A percentile compares a stretch with the other conserved stretches of the same genome.
Conservation (phyloP, 2,797 vertebrate genomes). For the Hypotaenidia philippensis region DNA sequence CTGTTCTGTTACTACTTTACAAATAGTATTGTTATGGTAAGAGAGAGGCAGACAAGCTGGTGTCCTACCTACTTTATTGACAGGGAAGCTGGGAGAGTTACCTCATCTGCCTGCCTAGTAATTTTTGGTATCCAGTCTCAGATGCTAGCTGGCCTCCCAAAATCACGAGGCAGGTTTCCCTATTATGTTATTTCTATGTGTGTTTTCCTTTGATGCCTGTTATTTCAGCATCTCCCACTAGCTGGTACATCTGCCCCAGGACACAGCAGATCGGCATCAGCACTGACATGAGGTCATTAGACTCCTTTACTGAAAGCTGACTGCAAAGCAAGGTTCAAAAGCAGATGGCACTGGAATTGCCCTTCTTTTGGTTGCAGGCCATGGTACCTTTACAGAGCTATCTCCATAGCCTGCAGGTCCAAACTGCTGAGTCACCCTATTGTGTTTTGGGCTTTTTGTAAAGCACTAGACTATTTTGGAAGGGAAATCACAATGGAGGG, state of each 20-base stretch:
- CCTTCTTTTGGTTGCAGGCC: not conserved
- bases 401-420: not conserved
- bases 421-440: constrained; percentile 55
- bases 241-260: not conserved
- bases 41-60: not conserved
- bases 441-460: constrained; percentile 55
- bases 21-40: not conserved
- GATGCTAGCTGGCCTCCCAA: not conserved
- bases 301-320: not conserved
- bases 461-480: not conserved
- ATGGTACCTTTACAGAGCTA: not conserved
- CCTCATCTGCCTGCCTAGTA: not conserved
- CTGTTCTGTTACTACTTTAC: not conserved
- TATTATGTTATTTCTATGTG: not conserved
- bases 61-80: not conserved
- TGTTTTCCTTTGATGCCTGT: not conserved
- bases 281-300: not conserved
- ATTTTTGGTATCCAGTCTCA: not conserved
- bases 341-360: not conserved
- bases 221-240: not conserved
- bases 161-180: not conserved
- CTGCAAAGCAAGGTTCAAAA: rapidly evolving
- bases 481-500: constrained; percentile 52
- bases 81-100: not conserved
- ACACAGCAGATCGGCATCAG: not conserved